Base-by-base conservation (phyloP, 2,113 vertebrate genomes). In the Erythrolamprus reginae region DNA sequence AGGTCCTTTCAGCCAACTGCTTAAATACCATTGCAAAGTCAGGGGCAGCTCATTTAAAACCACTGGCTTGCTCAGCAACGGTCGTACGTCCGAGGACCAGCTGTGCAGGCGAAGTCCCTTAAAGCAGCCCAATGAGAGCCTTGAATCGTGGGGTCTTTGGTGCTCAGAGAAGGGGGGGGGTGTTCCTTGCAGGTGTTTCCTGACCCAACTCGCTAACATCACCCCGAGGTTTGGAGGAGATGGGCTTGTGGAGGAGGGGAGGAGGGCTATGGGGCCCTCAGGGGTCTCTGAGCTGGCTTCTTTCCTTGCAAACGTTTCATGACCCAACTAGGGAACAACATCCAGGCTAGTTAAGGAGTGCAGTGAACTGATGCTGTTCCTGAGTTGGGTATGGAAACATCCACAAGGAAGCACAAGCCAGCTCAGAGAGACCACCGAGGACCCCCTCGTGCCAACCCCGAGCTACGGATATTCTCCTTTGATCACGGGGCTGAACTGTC, bases 1-100 rank as follows among this genome's bases (percentile, higher is more conserved):
- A 15, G 24, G 12, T 1, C 4, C 5, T n/a, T n/a, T 15, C 13
- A 5, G 12, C 0, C 12, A n/a, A 12, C 28, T n/a, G 61, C 12
- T 65, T 65, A 65, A 15, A 10, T 4, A 58, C 56, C 9, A 3
- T 26, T 10, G 56, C 10, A 58, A 58, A 58, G 3, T 58, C 56
- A 28, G 28, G 28, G 13, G 4, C 61, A 5, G 12, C 28, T 65
- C 61, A n/a, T n/a, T 65, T 5, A n/a, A n/a, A n/a, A 15, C 28
- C 58, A 2, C 28, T 4, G 1, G 4, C 61, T 33, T 15, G 28
- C 61, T 65, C 61, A 5, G 61, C 61, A 5, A 65, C 15, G 24
- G 24, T 10, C 1, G 3, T 58, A 56, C 24, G 23, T 9, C 7
- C 7, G 2, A 26, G 55, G 55, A 56, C 24, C 3, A 58, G 55